phyloP scores from a whole-genome alignment of 2,888 invertebrate species.

The Lochmaea crataegi region DNA sequence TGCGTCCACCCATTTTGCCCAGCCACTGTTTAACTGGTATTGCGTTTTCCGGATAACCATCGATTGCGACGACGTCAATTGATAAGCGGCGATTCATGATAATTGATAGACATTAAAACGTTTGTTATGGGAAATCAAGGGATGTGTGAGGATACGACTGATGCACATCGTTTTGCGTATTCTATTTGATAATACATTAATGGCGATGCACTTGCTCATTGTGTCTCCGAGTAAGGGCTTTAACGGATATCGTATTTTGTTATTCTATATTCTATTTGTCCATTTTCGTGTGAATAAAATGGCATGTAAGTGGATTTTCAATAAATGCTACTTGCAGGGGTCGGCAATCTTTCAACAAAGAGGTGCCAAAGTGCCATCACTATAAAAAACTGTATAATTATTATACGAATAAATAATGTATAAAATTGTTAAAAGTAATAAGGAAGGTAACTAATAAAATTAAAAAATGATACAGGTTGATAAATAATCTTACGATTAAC shows the following conservation, averaged over 20 bases:
- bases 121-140: conserved; percentile 12
- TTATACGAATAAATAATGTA: too few relatives aligned
- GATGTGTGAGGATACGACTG: conserved; percentile 4
- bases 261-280: neutral
- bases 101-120: conserved; percentile 7
- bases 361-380: too few relatives aligned
- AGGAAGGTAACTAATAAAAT: too few relatives aligned
- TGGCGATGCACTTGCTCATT: neutral
- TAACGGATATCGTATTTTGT: neutral
- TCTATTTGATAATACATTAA: neutral
- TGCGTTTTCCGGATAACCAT: neutral
- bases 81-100: conserved; percentile 11
- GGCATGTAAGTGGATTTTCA: too few relatives aligned
- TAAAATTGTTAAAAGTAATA: too few relatives aligned
- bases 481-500: too few relatives aligned
- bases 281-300: neutral
- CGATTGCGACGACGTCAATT: neutral
- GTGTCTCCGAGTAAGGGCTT: neutral
- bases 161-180: neutral
- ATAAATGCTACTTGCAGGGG: too few relatives aligned
- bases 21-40: conserved; percentile 6
- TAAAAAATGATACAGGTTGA: too few relatives aligned
- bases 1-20: neutral
- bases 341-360: too few relatives aligned
- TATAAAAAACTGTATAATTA: too few relatives aligned